These are phyloP conservation scores for Pseudonaja textilis DNA, from an alignment of 2,113 vertebrate species.

Conservation along the genomic window DNA sequence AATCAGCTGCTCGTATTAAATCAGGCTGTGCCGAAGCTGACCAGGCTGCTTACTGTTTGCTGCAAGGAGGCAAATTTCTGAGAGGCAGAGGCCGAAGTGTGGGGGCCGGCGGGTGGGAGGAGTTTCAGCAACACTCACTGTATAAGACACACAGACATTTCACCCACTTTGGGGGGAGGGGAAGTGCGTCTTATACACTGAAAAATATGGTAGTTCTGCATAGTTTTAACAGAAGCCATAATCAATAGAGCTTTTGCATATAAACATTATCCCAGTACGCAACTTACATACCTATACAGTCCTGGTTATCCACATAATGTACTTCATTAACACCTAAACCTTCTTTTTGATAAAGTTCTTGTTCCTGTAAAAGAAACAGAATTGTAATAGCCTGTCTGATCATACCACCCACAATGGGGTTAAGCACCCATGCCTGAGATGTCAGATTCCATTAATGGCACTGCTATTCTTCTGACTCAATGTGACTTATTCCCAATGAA, in stretches of 20 bases:
- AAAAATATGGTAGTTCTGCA: not conserved
- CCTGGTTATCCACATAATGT: slow-evolving; percentile 97
- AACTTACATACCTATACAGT: slow-evolving; percentile 88
- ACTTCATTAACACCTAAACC: slow-evolving; percentile 97
- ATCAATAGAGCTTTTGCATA: not conserved
- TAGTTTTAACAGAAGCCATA: not conserved
- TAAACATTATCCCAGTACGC: not conserved
- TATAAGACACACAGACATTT: too few species aligned
- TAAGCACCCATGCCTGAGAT: not conserved
- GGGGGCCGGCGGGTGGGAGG: too few species aligned
- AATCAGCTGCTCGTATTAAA: too few species aligned
- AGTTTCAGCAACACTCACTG: too few species aligned
- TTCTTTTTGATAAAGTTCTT: slow-evolving; percentile 95
- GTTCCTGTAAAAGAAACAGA: slow-evolving; percentile 77
- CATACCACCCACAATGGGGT: not conserved
- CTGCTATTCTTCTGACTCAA: not conserved
- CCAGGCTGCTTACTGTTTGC: too few species aligned
- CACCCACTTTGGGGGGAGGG: too few species aligned
- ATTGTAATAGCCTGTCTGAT: not conserved
- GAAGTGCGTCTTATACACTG: too few species aligned
- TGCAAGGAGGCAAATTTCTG: too few species aligned
- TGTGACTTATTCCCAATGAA: not conserved
- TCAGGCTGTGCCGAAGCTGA: too few species aligned
- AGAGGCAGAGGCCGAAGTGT: too few species aligned
- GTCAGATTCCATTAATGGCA: not conserved